phyloP scores from a whole-genome alignment of 2,113 vertebrate species.

The Menura novaehollandiae region DNA sequence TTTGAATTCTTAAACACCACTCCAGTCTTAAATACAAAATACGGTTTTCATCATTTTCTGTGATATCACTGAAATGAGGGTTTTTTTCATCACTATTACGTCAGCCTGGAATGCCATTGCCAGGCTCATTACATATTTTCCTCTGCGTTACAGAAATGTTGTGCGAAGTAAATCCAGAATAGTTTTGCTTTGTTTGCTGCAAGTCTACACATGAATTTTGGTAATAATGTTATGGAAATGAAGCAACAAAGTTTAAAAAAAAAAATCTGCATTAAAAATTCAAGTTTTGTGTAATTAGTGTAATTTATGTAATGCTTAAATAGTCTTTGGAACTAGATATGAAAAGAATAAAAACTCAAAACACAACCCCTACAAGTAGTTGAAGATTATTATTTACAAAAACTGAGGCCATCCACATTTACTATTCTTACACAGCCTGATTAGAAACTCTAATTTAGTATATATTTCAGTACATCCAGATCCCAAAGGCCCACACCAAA shows the following conservation, averaged over 20 bases:
- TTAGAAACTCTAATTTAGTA: background rate
- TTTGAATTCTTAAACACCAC: constrained; percentile 66
- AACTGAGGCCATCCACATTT: background rate
- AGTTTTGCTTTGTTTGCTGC: background rate
- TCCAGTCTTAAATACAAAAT: constrained; percentile 62
- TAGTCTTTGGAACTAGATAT: background rate
- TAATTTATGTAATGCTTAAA: background rate
- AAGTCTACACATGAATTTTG: background rate
- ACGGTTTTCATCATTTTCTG: constrained; percentile 50
- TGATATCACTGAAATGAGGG: constrained; percentile 29
- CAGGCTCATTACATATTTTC: background rate
- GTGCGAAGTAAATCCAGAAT: background rate
- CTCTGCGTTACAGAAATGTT: background rate
- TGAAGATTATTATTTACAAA: background rate
- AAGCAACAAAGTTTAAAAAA: background rate
- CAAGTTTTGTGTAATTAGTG: background rate
- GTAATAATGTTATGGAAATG: background rate
- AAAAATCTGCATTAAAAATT: background rate
- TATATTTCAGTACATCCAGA: background rate
- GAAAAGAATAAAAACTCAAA: background rate
- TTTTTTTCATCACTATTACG: background rate
- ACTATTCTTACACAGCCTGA: background rate
- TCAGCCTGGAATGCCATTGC: background rate
- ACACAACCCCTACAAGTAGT: background rate
- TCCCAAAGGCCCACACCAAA: background rate